Base-by-base conservation (phyloP, 2,113 vertebrate genomes). In the Embiotoca jacksoni region DNA sequence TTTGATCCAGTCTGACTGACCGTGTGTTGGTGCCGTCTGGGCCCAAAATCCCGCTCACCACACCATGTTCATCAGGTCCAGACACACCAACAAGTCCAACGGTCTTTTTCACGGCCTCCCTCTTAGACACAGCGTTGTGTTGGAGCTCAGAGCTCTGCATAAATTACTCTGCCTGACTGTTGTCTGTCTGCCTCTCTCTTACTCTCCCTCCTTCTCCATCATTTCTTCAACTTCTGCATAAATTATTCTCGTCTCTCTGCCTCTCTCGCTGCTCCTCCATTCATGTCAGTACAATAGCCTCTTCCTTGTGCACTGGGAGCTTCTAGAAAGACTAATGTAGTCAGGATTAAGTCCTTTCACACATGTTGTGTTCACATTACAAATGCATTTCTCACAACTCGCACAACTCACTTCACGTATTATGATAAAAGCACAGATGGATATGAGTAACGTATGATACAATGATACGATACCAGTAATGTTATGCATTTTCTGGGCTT, bases 281-380 rank as follows among this genome's bases (percentile, higher is more conserved):
- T 91, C 90, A 90, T 71, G 63, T 67, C 60, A 47, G 75, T 76
- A 91, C 90, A 91, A 91, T 86, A 78, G 87, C 57, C 68, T 59
- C 68, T 70, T 92, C 65, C 84, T 73, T 52, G 61, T 71, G 89
- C 63, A 65, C 65, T 61, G 71, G 67, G 75, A 74, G 76, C 81
- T 79, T 72, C 75, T 65, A 64, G 67, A 79, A 83, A 75, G 80
- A 82, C 90, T 84, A 89, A 90, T 90, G 91, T 82, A 85, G 85
- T 89, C 81, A 84, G 83, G 84, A 91, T 91, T 88, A 89, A 86
- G 82, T 83, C 75, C 73, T 86, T 87, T 83, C 84, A 79, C 78
- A 75, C 70, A 60, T 61, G 63, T 67, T 61, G 77, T 87, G 77
- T 83, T 85, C 69, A 53, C 79, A 76, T 88, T 77, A 77, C 82